These are phyloP conservation scores for Andrena haemorrhoa DNA, from an alignment of 2,888 invertebrate genomes.

Conservation along the genomic window DNA sequence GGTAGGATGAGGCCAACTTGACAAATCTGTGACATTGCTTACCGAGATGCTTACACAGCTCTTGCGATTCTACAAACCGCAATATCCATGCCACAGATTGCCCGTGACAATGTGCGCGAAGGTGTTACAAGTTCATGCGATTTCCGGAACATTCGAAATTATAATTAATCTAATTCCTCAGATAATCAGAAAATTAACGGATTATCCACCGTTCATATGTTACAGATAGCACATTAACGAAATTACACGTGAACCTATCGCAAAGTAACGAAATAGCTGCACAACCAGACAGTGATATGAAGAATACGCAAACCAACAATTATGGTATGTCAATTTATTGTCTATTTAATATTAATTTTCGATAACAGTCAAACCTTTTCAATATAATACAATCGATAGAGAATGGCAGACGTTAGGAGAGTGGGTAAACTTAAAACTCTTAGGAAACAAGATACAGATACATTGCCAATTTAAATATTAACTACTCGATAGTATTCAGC, in stretches of 20 bases:
- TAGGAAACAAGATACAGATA: too few relatives aligned
- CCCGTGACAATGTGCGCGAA: neutral
- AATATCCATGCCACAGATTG: neutral
- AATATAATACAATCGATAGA: neutral
- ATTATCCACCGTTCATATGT: conserved; percentile 65
- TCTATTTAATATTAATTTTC: conserved; percentile 25
- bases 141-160: neutral
- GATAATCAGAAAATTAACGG: conserved; percentile 15
- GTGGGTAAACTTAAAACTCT: too few relatives aligned
- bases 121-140: neutral
- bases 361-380: neutral
- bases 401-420: neutral
- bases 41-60: neutral
- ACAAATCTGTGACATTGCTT: neutral
- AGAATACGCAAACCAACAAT: conserved; percentile 79
- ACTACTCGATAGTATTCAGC: too few relatives aligned
- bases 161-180: neutral
- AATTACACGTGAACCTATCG: conserved; percentile 46
- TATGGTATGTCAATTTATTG: conserved; percentile 75
- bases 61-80: neutral
- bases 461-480: too few relatives aligned
- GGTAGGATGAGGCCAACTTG: neutral
- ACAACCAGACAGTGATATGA: conserved; percentile 79
- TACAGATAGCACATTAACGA: conserved; percentile 68
- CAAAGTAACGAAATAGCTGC: conserved; percentile 53